Conservation (phyloP, 1,140 invertebrate genomes). For the Drosophila sucinea region DNA sequence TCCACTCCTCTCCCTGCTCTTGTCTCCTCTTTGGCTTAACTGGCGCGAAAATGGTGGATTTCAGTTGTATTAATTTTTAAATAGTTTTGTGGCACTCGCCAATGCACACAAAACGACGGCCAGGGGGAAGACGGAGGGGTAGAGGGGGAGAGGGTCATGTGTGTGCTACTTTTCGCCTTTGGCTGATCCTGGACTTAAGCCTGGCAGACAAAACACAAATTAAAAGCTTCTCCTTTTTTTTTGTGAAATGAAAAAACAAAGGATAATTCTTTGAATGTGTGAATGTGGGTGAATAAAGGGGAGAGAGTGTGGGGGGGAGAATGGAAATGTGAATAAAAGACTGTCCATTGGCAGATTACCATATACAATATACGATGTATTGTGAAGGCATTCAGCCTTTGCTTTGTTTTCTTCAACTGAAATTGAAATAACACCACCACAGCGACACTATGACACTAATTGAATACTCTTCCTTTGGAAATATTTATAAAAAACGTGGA, state of each 20-base stretch:
- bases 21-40: conserved; percentile 42
- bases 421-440: background rate
- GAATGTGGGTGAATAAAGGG: conserved; percentile 29
- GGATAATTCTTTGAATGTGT: conserved; percentile 9
- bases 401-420: background rate
- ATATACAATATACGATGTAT: background rate
- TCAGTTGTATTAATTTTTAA: conserved; percentile 71
- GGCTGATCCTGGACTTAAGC: conserved; percentile 24
- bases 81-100: conserved; percentile 51
- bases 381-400: background rate
- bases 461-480: background rate
- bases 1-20: background rate
- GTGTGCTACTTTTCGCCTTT: conserved; percentile 25
- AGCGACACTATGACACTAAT: background rate
- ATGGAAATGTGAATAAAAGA: background rate
- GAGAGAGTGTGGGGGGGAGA: background rate
- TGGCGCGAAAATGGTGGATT: conserved; percentile 60
- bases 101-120: conserved; percentile 30
- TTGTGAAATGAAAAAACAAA: conserved; percentile 6
- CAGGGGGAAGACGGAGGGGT: background rate
- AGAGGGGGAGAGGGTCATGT: background rate
- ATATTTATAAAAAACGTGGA: too few species aligned
- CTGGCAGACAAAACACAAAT: conserved; percentile 52
- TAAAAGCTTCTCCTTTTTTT: conserved; percentile 53
- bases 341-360: conserved; percentile 1